These are phyloP conservation scores for Thalpophila matura DNA, from an alignment of 2,888 invertebrate species.

Conservation along the genomic window DNA sequence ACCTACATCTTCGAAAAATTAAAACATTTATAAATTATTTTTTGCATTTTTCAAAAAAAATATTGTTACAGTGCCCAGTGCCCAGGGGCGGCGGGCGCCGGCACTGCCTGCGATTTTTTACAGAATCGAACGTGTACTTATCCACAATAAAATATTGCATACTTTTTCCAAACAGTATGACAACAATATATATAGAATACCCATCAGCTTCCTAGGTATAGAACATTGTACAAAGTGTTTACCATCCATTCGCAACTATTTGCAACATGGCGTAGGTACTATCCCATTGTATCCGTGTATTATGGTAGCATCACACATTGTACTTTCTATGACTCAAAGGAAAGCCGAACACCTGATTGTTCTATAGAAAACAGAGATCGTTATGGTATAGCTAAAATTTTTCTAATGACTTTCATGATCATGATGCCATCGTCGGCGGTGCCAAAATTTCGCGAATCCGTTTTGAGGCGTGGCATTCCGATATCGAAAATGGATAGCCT, in stretches of 20 bases:
- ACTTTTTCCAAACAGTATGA: conserved; percentile 21
- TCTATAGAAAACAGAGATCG: conserved; percentile 54
- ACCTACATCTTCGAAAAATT: too few relatives aligned
- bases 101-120: too few relatives aligned
- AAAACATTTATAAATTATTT: too few relatives aligned
- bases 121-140: too few relatives aligned
- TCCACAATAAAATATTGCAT: not conserved
- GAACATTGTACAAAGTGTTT: conserved; percentile 8
- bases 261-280: conserved; percentile 15
- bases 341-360: conserved; percentile 66
- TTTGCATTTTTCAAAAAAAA: too few relatives aligned
- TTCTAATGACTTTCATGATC: conserved; percentile 35
- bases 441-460: conserved; percentile 34
- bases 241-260: conserved; percentile 26
- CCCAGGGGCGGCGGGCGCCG: too few relatives aligned
- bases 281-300: conserved; percentile 45
- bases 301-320: conserved; percentile 45
- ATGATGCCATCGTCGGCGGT: not conserved
- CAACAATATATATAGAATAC: conserved; percentile 34
- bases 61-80: too few relatives aligned
- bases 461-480: conserved; percentile 2
- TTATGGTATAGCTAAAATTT: conserved; percentile 21
- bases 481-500: conserved; percentile 1
- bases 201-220: conserved; percentile 17
- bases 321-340: conserved; percentile 62